Evolutionary conservation across 2,797 vertebrate species (phyloP).

Genomic region (Poecilia velifera): DNA sequence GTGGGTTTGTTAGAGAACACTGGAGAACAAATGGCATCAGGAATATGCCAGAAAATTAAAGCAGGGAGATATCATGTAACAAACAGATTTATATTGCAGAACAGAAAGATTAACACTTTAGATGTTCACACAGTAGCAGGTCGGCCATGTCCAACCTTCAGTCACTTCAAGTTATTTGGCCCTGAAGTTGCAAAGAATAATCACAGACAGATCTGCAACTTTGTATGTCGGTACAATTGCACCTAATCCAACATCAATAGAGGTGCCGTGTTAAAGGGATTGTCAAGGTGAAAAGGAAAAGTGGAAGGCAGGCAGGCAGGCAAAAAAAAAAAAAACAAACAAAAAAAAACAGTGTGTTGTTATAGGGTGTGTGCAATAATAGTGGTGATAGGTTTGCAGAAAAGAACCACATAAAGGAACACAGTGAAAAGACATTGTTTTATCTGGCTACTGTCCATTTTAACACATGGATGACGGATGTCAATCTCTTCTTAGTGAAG

Average conservation of each 20-base stretch:
- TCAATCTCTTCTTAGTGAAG: slow-evolving; percentile 17
- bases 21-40: neutral
- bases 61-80: too few relatives aligned
- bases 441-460: slow-evolving; percentile 56
- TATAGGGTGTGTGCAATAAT: slow-evolving; percentile 57
- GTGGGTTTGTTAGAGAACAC: neutral
- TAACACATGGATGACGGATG: slow-evolving; percentile 52
- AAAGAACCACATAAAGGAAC: slow-evolving; percentile 33
- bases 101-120: slow-evolving; percentile 3
- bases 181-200: slow-evolving; percentile 24
- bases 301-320: slow-evolving; percentile 43
- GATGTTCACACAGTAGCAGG: slow-evolving; percentile 45
- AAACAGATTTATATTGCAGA: slow-evolving; percentile 10
- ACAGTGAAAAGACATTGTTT: slow-evolving; percentile 46
- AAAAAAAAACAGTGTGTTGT: slow-evolving; percentile 52
- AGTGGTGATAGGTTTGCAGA: slow-evolving; percentile 38
- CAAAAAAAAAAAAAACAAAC: too few relatives aligned
- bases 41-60: too few relatives aligned
- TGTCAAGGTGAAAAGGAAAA: slow-evolving; percentile 42
- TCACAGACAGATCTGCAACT: slow-evolving; percentile 34
- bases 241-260: slow-evolving; percentile 64
- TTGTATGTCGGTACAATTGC: slow-evolving; percentile 56
- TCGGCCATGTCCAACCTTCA: slow-evolving; percentile 37
- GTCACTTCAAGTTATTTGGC: slow-evolving; percentile 39
- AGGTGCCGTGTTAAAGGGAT: slow-evolving; percentile 48